A percentile compares a stretch with the other conserved stretches of the same genome.
Conservation (phyloP, 2,888 invertebrate species). For the Elaeidobius kamerunicus region DNA sequence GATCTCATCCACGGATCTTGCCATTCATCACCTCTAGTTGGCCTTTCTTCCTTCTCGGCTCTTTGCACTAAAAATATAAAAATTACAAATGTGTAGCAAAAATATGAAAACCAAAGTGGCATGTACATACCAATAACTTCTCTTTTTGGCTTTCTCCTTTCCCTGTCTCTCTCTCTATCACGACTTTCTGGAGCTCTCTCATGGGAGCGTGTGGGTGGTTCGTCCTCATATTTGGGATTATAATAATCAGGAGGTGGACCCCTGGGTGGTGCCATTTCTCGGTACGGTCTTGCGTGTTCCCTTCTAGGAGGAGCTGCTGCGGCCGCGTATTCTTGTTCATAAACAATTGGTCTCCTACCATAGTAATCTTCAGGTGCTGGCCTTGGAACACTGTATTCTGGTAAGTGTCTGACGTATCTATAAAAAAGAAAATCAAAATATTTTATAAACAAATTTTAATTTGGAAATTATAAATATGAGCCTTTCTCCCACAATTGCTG, state of each 20-base stretch:
- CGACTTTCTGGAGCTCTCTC: slow-evolving; percentile 16
- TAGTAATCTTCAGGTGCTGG: slow-evolving; percentile 35
- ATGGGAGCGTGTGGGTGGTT: slow-evolving; percentile 37
- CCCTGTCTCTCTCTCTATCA: slow-evolving; percentile 19
- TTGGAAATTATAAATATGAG: slow-evolving; percentile 1
- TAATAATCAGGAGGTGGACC: slow-evolving; percentile 55
- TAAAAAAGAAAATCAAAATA: slow-evolving; percentile 12
- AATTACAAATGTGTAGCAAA: slow-evolving; percentile 57
- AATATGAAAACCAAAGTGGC: slow-evolving; percentile 3
- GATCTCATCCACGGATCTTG: slow-evolving; percentile 92
- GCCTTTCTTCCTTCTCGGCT: slow-evolving; percentile 42
- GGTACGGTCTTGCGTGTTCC: slow-evolving; percentile 50
- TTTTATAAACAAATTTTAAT: not conserved
- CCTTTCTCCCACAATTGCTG: too few relatives aligned
- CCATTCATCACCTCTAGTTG: slow-evolving; percentile 79
- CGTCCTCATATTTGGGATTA: slow-evolving; percentile 52
- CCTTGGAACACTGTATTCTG: slow-evolving; percentile 41
- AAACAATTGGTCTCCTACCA: slow-evolving; percentile 46
- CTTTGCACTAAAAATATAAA: slow-evolving; percentile 65
- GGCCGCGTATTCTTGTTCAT: slow-evolving; percentile 47
- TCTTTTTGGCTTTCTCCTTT: slow-evolving; percentile 45
- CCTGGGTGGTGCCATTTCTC: slow-evolving; percentile 55
- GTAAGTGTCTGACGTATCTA: slow-evolving; percentile 44
- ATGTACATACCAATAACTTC: slow-evolving; percentile 41
- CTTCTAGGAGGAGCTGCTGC: slow-evolving; percentile 44